Conservation (phyloP, 2,113 vertebrate species). For the Psettodes erumei region DNA sequence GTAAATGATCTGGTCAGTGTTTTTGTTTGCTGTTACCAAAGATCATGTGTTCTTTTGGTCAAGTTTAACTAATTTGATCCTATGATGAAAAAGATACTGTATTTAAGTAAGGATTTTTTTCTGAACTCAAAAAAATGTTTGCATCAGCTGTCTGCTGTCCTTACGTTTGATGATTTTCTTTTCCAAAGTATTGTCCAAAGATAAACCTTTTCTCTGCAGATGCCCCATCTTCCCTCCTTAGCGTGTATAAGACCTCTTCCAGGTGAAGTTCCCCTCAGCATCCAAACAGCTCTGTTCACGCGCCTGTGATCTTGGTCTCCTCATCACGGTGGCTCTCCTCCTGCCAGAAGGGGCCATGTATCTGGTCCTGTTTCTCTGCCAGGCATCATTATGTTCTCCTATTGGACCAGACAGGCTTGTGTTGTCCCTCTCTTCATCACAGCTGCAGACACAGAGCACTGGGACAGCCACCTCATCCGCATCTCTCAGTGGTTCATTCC, state of each 20-base stretch:
- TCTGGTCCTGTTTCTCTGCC: conserved; percentile 61
- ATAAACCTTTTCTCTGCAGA: neutral
- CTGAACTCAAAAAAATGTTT: no score
- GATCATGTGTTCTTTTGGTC: neutral
- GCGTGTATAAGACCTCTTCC: conserved; percentile 71
- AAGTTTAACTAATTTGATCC: neutral
- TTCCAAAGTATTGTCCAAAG: neutral
- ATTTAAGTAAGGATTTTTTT: no score
- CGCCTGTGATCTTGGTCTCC: conserved; percentile 38
- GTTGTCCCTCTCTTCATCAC: conserved; percentile 81
- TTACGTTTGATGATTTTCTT: neutral
- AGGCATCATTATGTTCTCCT: conserved; percentile 44
- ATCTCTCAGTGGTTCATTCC: conserved; percentile 91
- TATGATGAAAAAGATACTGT: neutral
- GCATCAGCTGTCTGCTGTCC: neutral
- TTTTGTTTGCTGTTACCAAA: no score
- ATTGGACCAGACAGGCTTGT: conserved; percentile 37
- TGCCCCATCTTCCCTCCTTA: conserved; percentile 20
- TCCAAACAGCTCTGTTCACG: conserved; percentile 20
- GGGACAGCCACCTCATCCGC: conserved; percentile 90
- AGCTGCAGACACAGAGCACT: conserved; percentile 87
- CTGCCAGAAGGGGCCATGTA: conserved; percentile 49
- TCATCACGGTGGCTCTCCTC: conserved; percentile 68
- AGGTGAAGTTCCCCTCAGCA: conserved; percentile 51
- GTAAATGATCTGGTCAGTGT: no score